Percentiles rank a stretch among this genome's conserved stretches.
phyloP scores from a whole-genome alignment of 2,113 vertebrate genomes.

The Mormoops blainvillei region DNA sequence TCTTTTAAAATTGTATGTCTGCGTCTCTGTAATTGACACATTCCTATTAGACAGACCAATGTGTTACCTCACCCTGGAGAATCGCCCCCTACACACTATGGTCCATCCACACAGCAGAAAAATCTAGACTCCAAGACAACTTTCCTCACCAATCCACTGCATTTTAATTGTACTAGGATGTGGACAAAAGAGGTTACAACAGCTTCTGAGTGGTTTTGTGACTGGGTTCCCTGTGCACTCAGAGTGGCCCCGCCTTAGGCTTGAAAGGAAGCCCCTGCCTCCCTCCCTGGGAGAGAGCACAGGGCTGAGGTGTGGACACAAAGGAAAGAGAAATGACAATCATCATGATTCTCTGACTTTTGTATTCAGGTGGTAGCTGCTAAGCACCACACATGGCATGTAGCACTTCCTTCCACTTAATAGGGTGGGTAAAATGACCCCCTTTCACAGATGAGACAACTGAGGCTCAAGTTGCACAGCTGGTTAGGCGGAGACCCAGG shows the following conservation, averaged over 20 bases:
- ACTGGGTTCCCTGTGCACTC: background rate
- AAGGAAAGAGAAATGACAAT: too few species aligned
- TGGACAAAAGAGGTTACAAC: too few species aligned
- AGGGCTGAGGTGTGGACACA: background rate
- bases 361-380: background rate
- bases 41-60: fast-evolving
- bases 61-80: fast-evolving
- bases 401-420: background rate
- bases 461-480: background rate
- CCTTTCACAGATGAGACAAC: background rate
- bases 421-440: background rate
- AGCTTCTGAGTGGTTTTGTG: background rate
- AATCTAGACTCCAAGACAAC: background rate
- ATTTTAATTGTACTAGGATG: background rate
- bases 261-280: background rate
- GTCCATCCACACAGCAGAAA: background rate
- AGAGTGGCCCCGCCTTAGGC: background rate
- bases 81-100: fast-evolving
- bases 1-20: background rate
- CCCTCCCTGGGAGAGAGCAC: background rate
- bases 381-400: fast-evolving
- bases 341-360: background rate
- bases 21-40: background rate
- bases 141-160: background rate
- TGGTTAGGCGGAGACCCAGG: background rate